phyloP scores from a whole-genome alignment of 2,113 vertebrate species.

The Lichenostomus cassidix region DNA sequence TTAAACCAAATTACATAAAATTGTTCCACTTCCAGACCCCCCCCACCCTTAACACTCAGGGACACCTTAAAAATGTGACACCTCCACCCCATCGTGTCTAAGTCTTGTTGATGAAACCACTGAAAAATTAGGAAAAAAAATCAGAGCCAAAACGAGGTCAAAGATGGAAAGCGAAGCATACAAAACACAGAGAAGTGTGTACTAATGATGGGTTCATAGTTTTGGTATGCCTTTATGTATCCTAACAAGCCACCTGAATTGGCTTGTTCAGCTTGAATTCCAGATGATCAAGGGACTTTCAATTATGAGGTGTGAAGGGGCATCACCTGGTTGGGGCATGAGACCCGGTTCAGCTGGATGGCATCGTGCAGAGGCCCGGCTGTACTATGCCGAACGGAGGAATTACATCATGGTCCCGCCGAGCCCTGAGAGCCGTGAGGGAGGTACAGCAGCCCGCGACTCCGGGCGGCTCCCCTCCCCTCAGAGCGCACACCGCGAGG shows the following conservation, averaged over 20 bases:
- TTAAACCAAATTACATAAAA: neutral
- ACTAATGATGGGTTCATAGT: neutral
- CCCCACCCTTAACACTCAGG: neutral
- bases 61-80: neutral
- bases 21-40: rapidly evolving
- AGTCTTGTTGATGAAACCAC: neutral
- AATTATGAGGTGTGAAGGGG: neutral
- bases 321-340: neutral
- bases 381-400: neutral
- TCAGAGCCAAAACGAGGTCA: neutral
- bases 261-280: neutral
- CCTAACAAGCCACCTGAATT: neutral
- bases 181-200: rapidly evolving
- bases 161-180: neutral
- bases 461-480: neutral
- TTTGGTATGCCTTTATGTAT: neutral
- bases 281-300: neutral
- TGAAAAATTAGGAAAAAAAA: neutral
- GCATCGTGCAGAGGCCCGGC: neutral
- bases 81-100: rapidly evolving
- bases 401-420: rapidly evolving
- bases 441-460: neutral
- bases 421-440: neutral
- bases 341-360: neutral
- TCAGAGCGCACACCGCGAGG: neutral